Conservation (phyloP, 2,113 vertebrate genomes). For the Rattus rattus region DNA sequence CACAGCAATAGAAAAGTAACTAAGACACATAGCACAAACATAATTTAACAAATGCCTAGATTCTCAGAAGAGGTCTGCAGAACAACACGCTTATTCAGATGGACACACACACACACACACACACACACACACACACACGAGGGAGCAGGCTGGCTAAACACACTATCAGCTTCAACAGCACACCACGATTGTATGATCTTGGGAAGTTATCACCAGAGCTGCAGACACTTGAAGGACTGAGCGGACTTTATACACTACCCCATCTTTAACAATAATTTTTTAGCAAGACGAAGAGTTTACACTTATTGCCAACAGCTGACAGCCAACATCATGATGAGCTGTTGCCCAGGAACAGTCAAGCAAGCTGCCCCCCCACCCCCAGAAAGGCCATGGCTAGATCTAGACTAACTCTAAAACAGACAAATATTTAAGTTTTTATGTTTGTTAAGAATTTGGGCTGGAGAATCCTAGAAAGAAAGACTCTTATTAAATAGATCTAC, state of each 20-base stretch:
- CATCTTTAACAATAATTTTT: constrained; percentile 75
- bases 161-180: neutral
- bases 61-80: neutral
- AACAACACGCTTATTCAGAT: neutral
- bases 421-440: constrained; percentile 69
- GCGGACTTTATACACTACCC: constrained; percentile 47
- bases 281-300: constrained; percentile 83
- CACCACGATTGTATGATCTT: neutral
- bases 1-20: neutral
- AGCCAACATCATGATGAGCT: constrained; percentile 86
- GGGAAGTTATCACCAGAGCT: constrained; percentile 47
- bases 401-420: constrained; percentile 79
- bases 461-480: constrained; percentile 68
- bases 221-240: constrained; percentile 65
- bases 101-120: fast-evolving
- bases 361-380: constrained; percentile 82
- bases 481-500: constrained; percentile 57
- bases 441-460: constrained; percentile 49
- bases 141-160: neutral
- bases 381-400: constrained; percentile 73
- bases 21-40: neutral
- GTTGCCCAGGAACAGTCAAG: constrained; percentile 88
- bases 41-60: neutral
- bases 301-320: constrained; percentile 83
- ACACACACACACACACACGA: neutral